A percentile compares a stretch with the other conserved stretches of the same genome.
Evolutionary conservation across 2,888 invertebrate genomes (phyloP).

Genomic region (Noctua janthina): DNA sequence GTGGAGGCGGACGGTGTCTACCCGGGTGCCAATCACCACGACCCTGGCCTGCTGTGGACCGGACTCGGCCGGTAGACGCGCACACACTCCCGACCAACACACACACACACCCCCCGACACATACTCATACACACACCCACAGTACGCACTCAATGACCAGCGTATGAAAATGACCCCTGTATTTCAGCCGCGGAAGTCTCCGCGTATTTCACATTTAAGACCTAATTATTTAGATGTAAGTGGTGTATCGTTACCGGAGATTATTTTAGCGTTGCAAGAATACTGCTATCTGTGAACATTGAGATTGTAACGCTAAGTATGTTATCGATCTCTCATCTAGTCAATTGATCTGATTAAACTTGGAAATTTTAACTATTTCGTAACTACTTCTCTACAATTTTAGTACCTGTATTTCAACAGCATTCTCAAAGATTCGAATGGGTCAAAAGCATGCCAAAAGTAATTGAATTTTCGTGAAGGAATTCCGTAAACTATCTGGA

Average conservation of each 20-base stretch:
- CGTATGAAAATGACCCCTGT: constrained; percentile 36
- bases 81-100: constrained; percentile 61
- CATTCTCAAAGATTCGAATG: constrained; percentile 5
- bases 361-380: constrained; percentile 10
- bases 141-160: constrained; percentile 42
- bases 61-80: constrained; percentile 90
- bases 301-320: constrained; percentile 25
- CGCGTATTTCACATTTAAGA: constrained; percentile 48
- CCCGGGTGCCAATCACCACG: constrained; percentile 91
- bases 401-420: constrained; percentile 10
- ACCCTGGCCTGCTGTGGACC: constrained; percentile 92
- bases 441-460: not conserved
- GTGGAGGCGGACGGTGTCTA: constrained; percentile 90
- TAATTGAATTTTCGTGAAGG: not conserved
- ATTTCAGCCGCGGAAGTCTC: constrained; percentile 50
- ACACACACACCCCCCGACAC: constrained; percentile 38
- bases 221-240: constrained; percentile 59
- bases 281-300: constrained; percentile 70
- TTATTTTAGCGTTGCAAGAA: constrained; percentile 72
- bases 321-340: constrained; percentile 51
- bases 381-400: constrained; percentile 3
- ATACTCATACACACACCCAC: constrained; percentile 41
- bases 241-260: constrained; percentile 66
- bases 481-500: not conserved
- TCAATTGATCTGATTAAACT: constrained; percentile 44